Evolutionary conservation across 2,113 vertebrate species (phyloP), one percentile per base, ranked within the genome.

Genomic region (Alosa alosa): DNA sequence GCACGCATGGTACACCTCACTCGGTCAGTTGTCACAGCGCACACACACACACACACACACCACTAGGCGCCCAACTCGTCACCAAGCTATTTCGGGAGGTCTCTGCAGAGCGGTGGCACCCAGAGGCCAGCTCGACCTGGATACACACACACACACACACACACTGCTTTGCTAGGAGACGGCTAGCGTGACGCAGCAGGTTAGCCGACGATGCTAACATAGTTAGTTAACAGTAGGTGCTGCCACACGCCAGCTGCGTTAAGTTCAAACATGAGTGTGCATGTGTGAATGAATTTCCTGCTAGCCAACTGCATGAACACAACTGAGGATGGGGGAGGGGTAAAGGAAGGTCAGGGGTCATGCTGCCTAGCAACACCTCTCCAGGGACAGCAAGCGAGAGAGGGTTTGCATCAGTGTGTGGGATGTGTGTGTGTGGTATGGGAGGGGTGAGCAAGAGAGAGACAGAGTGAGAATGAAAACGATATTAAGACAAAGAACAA

Each of bases 281-380:
- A 20, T 78, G 45, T 22, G 18, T 60, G 55, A 6, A 20, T 22
- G 15, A 0, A 15, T 72, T 17, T 72, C 8, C 41, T 45, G 31
- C 45, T 6, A n/a, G 20, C 6, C 20, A 22, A 64, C 57, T 64
- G 57, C n/a, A 31, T 78, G 78, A 82, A 84, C 78, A 87, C 5
- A 25, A 0, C 22, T n/a, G 22, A 64, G 57, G 9, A 64, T 5
- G 57, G 22, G 57, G 57, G 9, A 64, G 52, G 22, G 52, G 52
- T 8, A 25, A 81, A 7, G n/a, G 57, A 17, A 82, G 85, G 87
- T 84, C 85, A 83, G 85, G 82, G 82, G 87, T 47, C 82, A 68
- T 81, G 72, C 57, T 47, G 31, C 60, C 10, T 72, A 18, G 44
- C 81, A 78, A 83, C 86, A 82, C 45, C 81, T 45, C 15, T 7